Conservation (phyloP, 1,140 invertebrate species). For the Drosophila repleta region DNA sequence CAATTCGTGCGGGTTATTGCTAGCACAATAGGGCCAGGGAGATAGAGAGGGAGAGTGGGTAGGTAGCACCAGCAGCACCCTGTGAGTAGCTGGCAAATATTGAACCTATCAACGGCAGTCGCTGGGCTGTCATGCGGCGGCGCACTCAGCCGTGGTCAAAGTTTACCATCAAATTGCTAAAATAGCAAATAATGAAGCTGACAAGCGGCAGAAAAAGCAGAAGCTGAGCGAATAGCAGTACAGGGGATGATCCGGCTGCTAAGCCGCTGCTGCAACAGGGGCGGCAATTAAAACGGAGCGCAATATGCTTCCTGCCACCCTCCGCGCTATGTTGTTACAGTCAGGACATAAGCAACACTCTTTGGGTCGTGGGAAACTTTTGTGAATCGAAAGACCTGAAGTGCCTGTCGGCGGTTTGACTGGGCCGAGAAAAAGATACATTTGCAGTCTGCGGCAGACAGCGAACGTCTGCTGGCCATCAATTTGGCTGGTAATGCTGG, state of each 20-base stretch:
- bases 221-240: background rate
- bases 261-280: constrained; percentile 61
- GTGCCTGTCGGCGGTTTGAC: constrained; percentile 72
- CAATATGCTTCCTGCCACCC: constrained; percentile 8
- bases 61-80: constrained; percentile 34
- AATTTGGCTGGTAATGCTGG: constrained; percentile 61
- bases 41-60: constrained; percentile 1
- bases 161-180: constrained; percentile 81
- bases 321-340: constrained; percentile 53
- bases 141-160: constrained; percentile 64
- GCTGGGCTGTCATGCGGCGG: constrained; percentile 35
- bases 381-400: constrained; percentile 38
- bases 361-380: constrained; percentile 67
- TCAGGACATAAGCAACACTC: constrained; percentile 69
- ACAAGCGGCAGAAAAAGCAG: constrained; percentile 26
- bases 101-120: constrained; percentile 48
- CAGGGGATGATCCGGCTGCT: constrained; percentile 73
- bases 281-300: constrained; percentile 76
- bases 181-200: constrained; percentile 81
- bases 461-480: constrained; percentile 76
- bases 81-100: constrained; percentile 33
- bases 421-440: constrained; percentile 60
- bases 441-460: constrained; percentile 74
- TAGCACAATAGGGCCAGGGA: background rate
- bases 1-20: constrained; percentile 42